phyloP scores from a whole-genome alignment of 2,113 vertebrate species.

The Coryphaenoides rupestris region DNA sequence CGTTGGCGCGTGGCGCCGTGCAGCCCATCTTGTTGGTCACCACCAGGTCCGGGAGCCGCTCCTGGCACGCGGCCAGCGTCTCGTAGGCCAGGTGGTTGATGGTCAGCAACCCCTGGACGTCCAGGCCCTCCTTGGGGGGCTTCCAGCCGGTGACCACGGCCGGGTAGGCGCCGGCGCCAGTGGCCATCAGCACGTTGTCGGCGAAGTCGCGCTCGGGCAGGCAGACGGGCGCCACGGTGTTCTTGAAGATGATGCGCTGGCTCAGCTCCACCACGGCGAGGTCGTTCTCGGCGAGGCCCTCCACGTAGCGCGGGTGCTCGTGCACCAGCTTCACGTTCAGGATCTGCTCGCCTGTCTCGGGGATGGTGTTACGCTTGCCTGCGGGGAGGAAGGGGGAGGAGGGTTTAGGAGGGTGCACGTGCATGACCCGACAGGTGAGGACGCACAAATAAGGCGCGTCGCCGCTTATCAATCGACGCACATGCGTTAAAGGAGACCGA shows the following conservation, averaged over 20 bases:
- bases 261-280: conserved; percentile 69
- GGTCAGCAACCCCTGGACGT: conserved; percentile 46
- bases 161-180: conserved; percentile 24
- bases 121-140: background rate
- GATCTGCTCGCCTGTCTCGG: conserved; percentile 39
- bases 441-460: too few species aligned
- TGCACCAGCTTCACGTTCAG: conserved; percentile 43
- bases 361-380: conserved; percentile 51
- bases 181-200: conserved; percentile 64
- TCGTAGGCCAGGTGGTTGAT: conserved; percentile 63
- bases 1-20: conserved; percentile 47
- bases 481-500: too few species aligned
- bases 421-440: too few species aligned
- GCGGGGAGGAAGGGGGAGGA: background rate
- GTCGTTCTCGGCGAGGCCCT: conserved; percentile 61
- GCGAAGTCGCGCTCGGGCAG: conserved; percentile 73
- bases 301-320: conserved; percentile 58
- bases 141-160: conserved; percentile 68
- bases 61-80: conserved; percentile 50
- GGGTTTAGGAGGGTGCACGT: too few species aligned
- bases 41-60: conserved; percentile 45
- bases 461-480: too few species aligned
- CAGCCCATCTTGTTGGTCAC: conserved; percentile 76
- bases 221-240: conserved; percentile 44
- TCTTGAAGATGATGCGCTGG: conserved; percentile 56